Evolutionary conservation across 30 jellyfish, hydroid and myxozoan species (phyloP).

Genomic region (Aurelia sp.): DNA sequence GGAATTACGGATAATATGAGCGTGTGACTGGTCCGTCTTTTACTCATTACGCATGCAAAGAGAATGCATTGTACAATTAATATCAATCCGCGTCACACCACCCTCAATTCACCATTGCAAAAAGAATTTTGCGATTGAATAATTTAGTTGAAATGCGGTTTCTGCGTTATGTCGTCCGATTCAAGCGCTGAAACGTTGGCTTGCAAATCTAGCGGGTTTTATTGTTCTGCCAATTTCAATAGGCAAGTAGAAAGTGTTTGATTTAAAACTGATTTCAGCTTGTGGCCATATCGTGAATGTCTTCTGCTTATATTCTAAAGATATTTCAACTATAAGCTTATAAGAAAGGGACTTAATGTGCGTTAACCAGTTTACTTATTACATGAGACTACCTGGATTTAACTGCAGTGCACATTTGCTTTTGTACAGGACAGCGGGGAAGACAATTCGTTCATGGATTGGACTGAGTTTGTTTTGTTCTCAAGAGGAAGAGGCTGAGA

Average conservation of each 20-base stretch:
- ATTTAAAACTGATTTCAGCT: slow-evolving; percentile 2
- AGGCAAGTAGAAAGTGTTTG: slow-evolving; percentile 12
- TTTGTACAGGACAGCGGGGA: too few species aligned
- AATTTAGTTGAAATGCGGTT: slow-evolving; percentile 29
- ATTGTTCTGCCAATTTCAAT: slow-evolving; percentile 11
- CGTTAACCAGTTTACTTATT: too few species aligned
- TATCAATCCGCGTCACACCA: slow-evolving; percentile 4
- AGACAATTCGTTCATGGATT: too few species aligned
- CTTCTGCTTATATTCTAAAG: too few species aligned
- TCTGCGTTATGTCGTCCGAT: slow-evolving; percentile 27
- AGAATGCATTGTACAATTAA: neutral
- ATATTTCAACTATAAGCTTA: too few species aligned
- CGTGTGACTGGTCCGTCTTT: neutral
- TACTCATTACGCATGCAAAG: neutral
- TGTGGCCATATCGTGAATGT: slow-evolving; percentile 25
- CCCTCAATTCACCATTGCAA: slow-evolving; percentile 11
- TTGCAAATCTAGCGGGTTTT: neutral
- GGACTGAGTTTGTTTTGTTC: too few species aligned
- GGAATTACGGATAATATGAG: too few species aligned
- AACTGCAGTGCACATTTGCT: too few species aligned
- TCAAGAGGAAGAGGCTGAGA: too few species aligned
- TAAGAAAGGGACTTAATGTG: too few species aligned
- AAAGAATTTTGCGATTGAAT: slow-evolving; percentile 6
- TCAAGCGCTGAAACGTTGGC: neutral
- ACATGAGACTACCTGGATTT: too few species aligned